Base-by-base conservation (phyloP, 37 sponge, comb jelly and placozoan species). In the Tethya wilhelma region DNA sequence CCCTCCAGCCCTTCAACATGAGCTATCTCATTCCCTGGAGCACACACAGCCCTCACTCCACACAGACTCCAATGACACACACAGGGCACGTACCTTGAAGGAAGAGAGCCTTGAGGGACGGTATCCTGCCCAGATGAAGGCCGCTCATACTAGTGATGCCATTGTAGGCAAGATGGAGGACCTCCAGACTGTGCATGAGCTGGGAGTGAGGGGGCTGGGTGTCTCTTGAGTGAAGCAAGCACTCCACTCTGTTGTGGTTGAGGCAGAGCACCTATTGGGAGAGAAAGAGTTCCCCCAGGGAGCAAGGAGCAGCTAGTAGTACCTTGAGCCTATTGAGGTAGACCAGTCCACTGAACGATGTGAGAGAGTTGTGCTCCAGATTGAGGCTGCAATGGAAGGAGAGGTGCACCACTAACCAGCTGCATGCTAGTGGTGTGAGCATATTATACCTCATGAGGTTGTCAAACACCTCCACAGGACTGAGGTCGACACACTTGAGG, bases 81-180 rank as follows among this genome's bases (percentile, higher is more conserved):
- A 56, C 80, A 56, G 40, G 20, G 20, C 28, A 41, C 12, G 29
- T 84, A 89, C 97, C 97, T 94, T 98, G 99, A 22, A 98, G 82
- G 84, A 98, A 98, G 31, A 98, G 81, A 70, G 97, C 92, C 44
- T 79, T 81, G 22, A 98, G 95, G 38, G 92, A 71, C 17, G 90
- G 69, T 37, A 98, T 41, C 34, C 81, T 79, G 73, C 76, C 70
- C 56, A 98, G 76, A 41, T 96, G 95, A 0, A 98, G 77, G 0
- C 75, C 75, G 12, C 29, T 38, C 66, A 98, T 71, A 65, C 77
- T 83, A n/a, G 64, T 43, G 34, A 98, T 94, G 23, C 94, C 94
- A 78, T 98, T 98, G 75, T 91, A 89, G 34, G 90, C 99, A 30
- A 98, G 67, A 41, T 98, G 99, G 14, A 98, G 80, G 28, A 98